Conservation (phyloP, 1,140 invertebrate species). For the Popillia japonica region DNA sequence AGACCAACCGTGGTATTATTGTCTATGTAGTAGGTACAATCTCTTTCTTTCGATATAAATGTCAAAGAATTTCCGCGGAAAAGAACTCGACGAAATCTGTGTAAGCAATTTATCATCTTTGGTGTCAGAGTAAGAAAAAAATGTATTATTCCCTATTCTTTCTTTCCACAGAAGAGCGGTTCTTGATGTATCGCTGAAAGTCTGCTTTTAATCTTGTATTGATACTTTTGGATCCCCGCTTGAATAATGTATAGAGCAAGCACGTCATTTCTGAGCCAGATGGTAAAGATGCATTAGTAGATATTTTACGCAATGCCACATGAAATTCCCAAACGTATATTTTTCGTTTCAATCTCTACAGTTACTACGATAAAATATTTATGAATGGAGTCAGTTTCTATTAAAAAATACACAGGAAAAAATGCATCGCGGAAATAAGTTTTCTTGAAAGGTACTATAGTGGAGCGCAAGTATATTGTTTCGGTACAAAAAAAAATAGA, state of each 20-base stretch:
- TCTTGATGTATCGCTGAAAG: neutral
- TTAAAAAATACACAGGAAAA: too few relatives aligned
- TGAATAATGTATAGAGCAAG: neutral
- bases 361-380: too few relatives aligned
- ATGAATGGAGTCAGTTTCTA: too few relatives aligned
- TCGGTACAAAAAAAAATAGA: too few relatives aligned
- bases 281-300: too few relatives aligned
- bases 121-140: neutral
- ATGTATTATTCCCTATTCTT: neutral
- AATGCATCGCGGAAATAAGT: too few relatives aligned
- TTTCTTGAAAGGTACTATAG: too few relatives aligned
- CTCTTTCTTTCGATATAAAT: neutral
- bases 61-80: slow-evolving; percentile 1
- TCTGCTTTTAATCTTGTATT: neutral
- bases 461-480: too few relatives aligned
- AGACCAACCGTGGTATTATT: slow-evolving; percentile 9
- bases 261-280: too few relatives aligned
- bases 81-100: neutral
- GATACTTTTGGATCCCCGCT: neutral
- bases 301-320: too few relatives aligned
- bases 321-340: too few relatives aligned
- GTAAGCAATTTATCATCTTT: neutral
- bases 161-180: neutral
- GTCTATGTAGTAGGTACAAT: neutral
- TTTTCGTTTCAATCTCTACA: too few relatives aligned